phyloP scores from a whole-genome alignment of 2,888 invertebrate genomes.

The Lasioglossum villosulum region DNA sequence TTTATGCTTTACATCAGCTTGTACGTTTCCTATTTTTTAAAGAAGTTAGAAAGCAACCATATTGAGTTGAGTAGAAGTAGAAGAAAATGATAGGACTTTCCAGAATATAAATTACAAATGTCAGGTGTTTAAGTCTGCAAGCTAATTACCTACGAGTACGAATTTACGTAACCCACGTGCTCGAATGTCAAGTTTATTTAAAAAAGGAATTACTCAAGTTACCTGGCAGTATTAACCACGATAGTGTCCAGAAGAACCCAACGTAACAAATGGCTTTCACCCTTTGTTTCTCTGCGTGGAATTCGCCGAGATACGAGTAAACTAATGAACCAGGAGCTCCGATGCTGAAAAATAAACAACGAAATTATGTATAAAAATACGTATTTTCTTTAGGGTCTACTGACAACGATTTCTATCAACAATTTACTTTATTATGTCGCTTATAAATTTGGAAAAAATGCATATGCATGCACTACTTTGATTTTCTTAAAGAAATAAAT shows the following conservation, averaged over 20 bases:
- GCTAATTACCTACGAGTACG: background rate
- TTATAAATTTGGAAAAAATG: no score
- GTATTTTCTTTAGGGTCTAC: background rate
- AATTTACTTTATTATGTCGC: background rate
- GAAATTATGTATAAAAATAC: background rate
- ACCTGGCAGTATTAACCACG: constrained; percentile 88
- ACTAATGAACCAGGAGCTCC: constrained; percentile 88
- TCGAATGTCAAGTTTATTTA: background rate
- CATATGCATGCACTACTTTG: no score
- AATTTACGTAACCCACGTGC: background rate
- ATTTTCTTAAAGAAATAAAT: no score
- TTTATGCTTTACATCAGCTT: no score
- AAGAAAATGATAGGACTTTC: no score
- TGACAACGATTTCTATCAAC: background rate
- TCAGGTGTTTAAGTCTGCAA: no score
- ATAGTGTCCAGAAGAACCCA: constrained; percentile 88
- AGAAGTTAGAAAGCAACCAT: no score
- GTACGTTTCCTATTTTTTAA: no score
- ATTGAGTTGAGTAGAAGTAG: no score
- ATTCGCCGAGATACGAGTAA: constrained; percentile 89
- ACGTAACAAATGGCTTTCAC: constrained; percentile 87
- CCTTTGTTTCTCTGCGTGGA: constrained; percentile 87
- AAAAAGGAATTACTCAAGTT: background rate
- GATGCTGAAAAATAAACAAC: constrained; percentile 67
- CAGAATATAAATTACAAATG: no score